A percentile compares a stretch with the other conserved stretches of the same genome.
Evolutionary conservation across 2,113 vertebrate genomes (phyloP).

Genomic region (Tyto alba): DNA sequence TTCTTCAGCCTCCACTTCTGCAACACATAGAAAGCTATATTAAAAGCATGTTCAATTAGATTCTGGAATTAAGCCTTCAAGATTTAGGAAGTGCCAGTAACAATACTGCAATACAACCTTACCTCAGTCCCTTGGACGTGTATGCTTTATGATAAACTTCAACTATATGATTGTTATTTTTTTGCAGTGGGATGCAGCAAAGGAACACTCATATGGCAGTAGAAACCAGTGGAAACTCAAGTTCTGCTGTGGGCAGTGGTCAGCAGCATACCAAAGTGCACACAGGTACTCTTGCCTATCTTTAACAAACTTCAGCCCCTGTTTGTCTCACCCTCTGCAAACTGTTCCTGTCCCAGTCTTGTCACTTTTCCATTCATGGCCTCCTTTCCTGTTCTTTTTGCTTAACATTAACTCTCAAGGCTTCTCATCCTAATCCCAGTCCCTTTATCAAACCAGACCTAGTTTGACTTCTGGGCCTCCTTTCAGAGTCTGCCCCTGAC

Average conservation of each 20-base stretch:
- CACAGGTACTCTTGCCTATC: not conserved
- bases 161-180: not conserved
- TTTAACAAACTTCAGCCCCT: not conserved
- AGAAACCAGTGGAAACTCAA: not conserved
- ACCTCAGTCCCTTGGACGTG: not conserved
- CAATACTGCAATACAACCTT: not conserved
- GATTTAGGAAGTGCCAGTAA: not conserved
- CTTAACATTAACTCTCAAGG: not conserved
- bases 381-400: not conserved
- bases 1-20: not conserved
- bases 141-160: not conserved
- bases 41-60: not conserved
- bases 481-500: not conserved
- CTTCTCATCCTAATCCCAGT: not conserved
- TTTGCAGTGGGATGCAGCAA: not conserved
- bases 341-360: not conserved
- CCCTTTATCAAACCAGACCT: not conserved
- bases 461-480: not conserved
- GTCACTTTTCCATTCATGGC: not conserved
- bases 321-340: not conserved
- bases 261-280: not conserved
- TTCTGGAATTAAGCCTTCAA: not conserved
- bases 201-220: not conserved
- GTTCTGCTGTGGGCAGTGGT: not conserved
- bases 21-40: not conserved